These are phyloP conservation scores for Vannuccia rotundouncinata DNA, from an alignment of 2,888 invertebrate genomes.

Conservation along the genomic window DNA sequence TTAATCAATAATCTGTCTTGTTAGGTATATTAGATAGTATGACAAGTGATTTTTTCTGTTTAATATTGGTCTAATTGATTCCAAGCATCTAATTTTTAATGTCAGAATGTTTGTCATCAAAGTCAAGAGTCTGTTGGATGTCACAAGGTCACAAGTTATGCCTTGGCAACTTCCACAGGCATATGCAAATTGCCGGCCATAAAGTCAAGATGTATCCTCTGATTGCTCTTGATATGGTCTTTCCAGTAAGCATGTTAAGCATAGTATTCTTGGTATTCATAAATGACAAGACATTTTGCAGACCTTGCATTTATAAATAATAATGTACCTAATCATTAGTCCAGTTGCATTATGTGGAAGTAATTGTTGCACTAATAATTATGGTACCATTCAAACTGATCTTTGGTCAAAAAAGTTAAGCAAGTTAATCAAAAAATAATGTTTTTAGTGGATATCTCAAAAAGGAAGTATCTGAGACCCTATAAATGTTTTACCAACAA, in stretches of 20 bases:
- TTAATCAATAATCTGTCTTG: not conserved
- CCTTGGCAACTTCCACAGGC: not conserved
- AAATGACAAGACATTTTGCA: not conserved
- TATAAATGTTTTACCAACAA: too few relatives aligned
- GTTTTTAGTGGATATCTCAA: too few relatives aligned
- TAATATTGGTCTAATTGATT: not conserved
- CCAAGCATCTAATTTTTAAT: not conserved
- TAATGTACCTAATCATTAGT: not conserved
- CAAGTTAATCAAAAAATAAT: too few relatives aligned
- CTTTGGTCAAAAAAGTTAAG: too few relatives aligned
- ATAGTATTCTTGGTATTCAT: not conserved
- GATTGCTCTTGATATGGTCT: not conserved
- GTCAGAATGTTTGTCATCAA: not conserved
- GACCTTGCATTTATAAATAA: not conserved
- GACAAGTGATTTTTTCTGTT: not conserved
- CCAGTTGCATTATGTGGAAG: not conserved
- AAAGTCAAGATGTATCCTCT: not conserved
- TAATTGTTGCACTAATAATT: too few relatives aligned
- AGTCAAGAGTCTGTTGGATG: not conserved
- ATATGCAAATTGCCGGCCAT: not conserved
- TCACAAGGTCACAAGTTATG: not conserved
- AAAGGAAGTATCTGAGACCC: too few relatives aligned
- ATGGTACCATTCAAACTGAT: too few relatives aligned
- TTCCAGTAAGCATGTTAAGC: not conserved
- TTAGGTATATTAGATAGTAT: not conserved